A percentile compares a stretch with the other conserved stretches of the same genome.
Conservation (phyloP, 92 coral and sea anemone genomes). For the Phenganax stokvisi region DNA sequence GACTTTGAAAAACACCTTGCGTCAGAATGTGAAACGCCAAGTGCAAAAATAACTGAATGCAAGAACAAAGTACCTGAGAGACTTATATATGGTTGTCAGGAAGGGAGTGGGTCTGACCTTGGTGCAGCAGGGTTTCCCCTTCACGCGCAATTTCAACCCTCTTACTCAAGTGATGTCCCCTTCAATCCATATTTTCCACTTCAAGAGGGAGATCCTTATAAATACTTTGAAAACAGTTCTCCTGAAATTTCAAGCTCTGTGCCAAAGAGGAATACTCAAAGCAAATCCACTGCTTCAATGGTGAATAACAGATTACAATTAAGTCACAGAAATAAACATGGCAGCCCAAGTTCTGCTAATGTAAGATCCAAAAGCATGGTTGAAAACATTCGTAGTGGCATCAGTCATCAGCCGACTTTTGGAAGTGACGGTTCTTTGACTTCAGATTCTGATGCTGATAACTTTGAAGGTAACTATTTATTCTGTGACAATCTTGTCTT, state of each 20-base stretch:
- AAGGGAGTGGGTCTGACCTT: not conserved
- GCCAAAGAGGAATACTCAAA: not conserved
- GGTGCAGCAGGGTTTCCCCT: not conserved
- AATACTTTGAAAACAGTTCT: not conserved
- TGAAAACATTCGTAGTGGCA: not conserved
- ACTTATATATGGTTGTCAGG: not conserved
- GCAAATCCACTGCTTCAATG: not conserved
- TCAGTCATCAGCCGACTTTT: not conserved
- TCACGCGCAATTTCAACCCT: slow-evolving; percentile 6
- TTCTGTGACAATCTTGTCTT: too few relatives aligned
- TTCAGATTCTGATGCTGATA: slow-evolving; percentile 5
- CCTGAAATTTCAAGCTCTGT: not conserved
- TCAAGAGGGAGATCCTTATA: not conserved
- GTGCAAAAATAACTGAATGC: not conserved
- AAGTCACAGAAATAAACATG: not conserved
- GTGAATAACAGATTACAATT: not conserved
- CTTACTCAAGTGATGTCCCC: not conserved
- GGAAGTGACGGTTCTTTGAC: not conserved
- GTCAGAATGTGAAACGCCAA: slow-evolving; percentile 63
- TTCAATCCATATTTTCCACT: not conserved
- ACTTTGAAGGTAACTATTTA: not conserved
- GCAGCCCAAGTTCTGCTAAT: not conserved
- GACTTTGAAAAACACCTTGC: slow-evolving; percentile 62
- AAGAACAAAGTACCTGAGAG: not conserved
- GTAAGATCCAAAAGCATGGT: not conserved